Evolutionary conservation across 2,797 vertebrate species (phyloP), one percentile per base, ranked within the genome.

Genomic region (Myotis myotis): DNA sequence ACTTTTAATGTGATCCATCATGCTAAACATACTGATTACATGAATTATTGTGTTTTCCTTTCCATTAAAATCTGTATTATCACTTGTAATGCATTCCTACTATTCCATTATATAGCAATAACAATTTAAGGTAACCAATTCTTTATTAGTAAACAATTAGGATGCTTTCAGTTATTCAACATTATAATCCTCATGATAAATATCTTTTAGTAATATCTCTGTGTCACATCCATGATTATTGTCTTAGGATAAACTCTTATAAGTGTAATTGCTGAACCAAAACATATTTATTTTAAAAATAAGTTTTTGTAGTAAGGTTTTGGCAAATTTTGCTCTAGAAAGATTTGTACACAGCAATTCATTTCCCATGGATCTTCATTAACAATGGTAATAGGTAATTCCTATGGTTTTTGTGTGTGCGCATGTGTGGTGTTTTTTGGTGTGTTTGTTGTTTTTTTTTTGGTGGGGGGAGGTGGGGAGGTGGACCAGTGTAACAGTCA

Each of bases 21-120:
- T 78, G 53, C 15, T 87, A 93, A 93, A 70, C 33, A 95, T n/a
- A 49, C 30, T 44, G n/a, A 92, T 89, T 94, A 83, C 70, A 15
- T 68, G 79, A 64, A 81, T 83, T 53, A 78, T 36, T 8, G 1
- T 64, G 15, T 47, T 80, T 89, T 89, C 36, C 57, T 87, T n/a
- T 20, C 41, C 25, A 92, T 78, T 80, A 62, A 93, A 71, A 16
- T 62, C 33, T 66, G 36, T 72, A 57, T 81, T 57, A 66, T 44
- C 23, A 90, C 38, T 90, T 88, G 25, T 49, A 66, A 80, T 76
- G 33, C 28, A 87, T 25, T 22, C 33, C 17, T 85, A 38, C 12
- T 16, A 95, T 88, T 91, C 60, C 25, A 85, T 38, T 89, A 78
- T 41, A 38, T 6, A 91, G 57, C 72, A 82, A 5, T 78, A 47